Percentiles rank a stretch among this genome's conserved stretches.
Conservation (phyloP, 1,140 invertebrate genomes). For the Amyelois transitella region DNA sequence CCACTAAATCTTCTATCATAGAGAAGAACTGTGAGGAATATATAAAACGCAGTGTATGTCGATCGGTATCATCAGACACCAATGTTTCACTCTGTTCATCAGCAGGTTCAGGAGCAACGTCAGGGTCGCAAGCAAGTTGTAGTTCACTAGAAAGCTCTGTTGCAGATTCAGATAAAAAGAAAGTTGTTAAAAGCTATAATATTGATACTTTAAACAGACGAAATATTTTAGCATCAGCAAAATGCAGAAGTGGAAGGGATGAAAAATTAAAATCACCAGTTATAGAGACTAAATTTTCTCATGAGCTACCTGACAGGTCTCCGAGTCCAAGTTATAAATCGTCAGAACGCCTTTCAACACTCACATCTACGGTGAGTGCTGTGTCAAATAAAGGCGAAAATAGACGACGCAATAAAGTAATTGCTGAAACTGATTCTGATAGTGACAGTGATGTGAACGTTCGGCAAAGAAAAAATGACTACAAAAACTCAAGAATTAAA, state of each 20-base stretch:
- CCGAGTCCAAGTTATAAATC: constrained; percentile 57
- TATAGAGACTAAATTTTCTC: constrained; percentile 79
- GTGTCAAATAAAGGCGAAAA: constrained; percentile 69
- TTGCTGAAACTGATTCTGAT: constrained; percentile 70
- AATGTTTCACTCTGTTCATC: constrained; percentile 78
- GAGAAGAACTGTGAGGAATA: constrained; percentile 54
- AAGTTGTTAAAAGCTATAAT: constrained; percentile 84
- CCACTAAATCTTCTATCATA: constrained; percentile 35
- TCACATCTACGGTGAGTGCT: constrained; percentile 64
- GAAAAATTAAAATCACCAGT: constrained; percentile 79
- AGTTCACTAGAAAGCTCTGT: constrained; percentile 78
- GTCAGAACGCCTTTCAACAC: constrained; percentile 71
- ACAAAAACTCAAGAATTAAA: constrained; percentile 63
- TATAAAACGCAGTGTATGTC: constrained; percentile 68
- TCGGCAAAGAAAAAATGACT: constrained; percentile 60
- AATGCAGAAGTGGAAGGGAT: constrained; percentile 86
- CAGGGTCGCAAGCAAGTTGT: constrained; percentile 80
- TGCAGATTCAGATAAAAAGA: constrained; percentile 74
- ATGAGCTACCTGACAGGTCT: constrained; percentile 63
- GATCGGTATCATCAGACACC: constrained; percentile 78
- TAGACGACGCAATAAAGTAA: constrained; percentile 65
- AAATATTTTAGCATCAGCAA: constrained; percentile 90
- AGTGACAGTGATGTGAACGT: constrained; percentile 61
- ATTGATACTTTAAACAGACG: constrained; percentile 89
- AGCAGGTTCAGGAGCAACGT: constrained; percentile 79